A percentile compares a stretch with the other conserved stretches of the same genome.
Conservation (phyloP, 1,140 invertebrate genomes). For the Zeugodacus cucurbitae region DNA sequence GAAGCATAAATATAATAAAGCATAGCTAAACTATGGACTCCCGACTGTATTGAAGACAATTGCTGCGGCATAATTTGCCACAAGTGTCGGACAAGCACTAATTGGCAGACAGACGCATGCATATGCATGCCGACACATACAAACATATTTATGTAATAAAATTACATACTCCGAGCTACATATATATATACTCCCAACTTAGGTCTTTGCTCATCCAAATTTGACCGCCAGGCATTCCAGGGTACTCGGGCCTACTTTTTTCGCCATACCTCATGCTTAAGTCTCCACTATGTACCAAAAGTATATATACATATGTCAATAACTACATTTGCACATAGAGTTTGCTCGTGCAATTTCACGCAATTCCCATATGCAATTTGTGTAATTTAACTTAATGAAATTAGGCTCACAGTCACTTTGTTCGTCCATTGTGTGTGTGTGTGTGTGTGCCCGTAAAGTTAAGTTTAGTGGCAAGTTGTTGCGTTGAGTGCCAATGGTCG, state of each 20-base stretch:
- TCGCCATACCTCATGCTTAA: not conserved
- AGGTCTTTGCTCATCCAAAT: not conserved
- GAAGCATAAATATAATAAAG: not conserved
- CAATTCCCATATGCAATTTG: slow-evolving; percentile 38
- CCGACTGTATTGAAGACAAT: not conserved
- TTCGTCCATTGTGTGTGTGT: not conserved
- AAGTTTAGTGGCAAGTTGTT: not conserved
- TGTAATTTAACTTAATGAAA: slow-evolving; percentile 36
- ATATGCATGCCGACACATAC: not conserved
- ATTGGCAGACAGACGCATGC: not conserved
- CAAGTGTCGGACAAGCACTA: slow-evolving; percentile 32
- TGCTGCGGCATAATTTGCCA: slow-evolving; percentile 29
- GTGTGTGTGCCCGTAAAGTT: not conserved
- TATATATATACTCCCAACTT: not conserved
- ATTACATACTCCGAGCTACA: not conserved
- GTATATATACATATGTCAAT: not conserved
- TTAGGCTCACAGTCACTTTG: slow-evolving; percentile 32
- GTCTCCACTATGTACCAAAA: not conserved
- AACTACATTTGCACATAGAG: too few species aligned
- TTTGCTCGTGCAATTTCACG: slow-evolving; percentile 22
- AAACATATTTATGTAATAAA: not conserved
- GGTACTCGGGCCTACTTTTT: not conserved
- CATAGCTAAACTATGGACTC: not conserved
- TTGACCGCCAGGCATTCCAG: slow-evolving; percentile 22
- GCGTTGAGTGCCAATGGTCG: not conserved